These are phyloP conservation scores for Oceanodroma tethys DNA, from an alignment of 2,113 vertebrate species.

Conservation along the genomic window DNA sequence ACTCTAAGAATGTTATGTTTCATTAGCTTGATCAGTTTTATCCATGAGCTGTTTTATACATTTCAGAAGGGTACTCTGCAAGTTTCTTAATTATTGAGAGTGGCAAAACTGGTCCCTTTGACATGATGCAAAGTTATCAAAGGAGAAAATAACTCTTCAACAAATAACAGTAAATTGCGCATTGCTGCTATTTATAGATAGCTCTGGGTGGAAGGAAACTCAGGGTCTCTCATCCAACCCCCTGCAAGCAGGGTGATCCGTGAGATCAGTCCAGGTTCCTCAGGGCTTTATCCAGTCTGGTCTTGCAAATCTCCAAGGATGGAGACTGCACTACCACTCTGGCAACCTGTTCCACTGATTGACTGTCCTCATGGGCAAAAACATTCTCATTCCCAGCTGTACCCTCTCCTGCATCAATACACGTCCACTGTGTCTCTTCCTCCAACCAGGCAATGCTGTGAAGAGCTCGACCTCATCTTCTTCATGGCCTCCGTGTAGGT, in stretches of 20 bases:
- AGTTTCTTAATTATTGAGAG: not conserved
- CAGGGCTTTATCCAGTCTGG: not conserved
- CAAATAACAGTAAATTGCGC: not conserved
- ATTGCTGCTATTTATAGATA: not conserved
- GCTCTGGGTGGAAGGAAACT: not conserved
- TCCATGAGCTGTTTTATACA: not conserved
- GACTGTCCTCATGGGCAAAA: not conserved
- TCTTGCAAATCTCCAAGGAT: not conserved
- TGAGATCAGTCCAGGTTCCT: not conserved
- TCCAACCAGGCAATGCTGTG: not conserved
- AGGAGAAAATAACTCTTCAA: not conserved
- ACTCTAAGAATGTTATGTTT: not conserved
- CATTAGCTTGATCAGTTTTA: not conserved
- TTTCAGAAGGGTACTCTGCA: not conserved
- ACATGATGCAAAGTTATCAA: not conserved
- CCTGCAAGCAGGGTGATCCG: not conserved
- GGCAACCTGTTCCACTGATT: not conserved
- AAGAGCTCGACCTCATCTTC: not conserved
- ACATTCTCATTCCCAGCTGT: not conserved
- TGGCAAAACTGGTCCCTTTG: not conserved
- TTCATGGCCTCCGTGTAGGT: not conserved
- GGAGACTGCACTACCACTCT: not conserved
- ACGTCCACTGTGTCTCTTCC: not conserved
- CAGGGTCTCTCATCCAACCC: not conserved
- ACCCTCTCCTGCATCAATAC: not conserved